A percentile compares a stretch with the other conserved stretches of the same genome.
These are phyloP conservation scores for Rhagoletis pomonella DNA, from an alignment of 1,140 invertebrate species.

Conservation along the genomic window DNA sequence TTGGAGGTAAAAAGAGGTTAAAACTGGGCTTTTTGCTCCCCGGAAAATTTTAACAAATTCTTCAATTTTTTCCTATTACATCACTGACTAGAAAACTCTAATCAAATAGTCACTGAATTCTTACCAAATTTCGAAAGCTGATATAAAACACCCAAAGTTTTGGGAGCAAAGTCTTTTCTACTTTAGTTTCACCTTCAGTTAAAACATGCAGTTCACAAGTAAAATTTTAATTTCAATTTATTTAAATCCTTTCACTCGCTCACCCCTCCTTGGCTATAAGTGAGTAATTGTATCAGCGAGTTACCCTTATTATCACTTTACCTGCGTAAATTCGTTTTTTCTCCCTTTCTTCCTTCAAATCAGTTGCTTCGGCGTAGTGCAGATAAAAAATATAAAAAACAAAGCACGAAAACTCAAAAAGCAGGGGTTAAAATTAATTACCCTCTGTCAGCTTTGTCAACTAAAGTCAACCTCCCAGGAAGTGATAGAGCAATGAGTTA, in stretches of 20 bases:
- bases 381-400: background rate
- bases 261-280: background rate
- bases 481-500: slow-evolving; percentile 24
- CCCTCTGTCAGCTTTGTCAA: background rate
- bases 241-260: background rate
- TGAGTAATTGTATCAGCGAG: background rate
- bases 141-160: too few species aligned
- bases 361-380: background rate
- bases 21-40: too few species aligned
- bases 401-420: background rate
- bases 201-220: too few species aligned
- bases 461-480: background rate
- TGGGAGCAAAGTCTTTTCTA: too few species aligned
- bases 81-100: too few species aligned
- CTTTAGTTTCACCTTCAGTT: too few species aligned
- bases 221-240: background rate
- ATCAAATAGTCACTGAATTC: too few species aligned
- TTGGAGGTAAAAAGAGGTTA: too few species aligned
- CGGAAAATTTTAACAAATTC: too few species aligned
- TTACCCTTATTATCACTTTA: background rate
- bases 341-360: background rate
- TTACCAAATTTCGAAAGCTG: too few species aligned
- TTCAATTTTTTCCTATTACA: too few species aligned
- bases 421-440: slow-evolving; percentile 24
- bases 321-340: background rate